Percentiles rank a stretch among this genome's conserved stretches.
These are phyloP conservation scores for Lagria hirta DNA, from an alignment of 2,888 invertebrate genomes.

Conservation along the genomic window DNA sequence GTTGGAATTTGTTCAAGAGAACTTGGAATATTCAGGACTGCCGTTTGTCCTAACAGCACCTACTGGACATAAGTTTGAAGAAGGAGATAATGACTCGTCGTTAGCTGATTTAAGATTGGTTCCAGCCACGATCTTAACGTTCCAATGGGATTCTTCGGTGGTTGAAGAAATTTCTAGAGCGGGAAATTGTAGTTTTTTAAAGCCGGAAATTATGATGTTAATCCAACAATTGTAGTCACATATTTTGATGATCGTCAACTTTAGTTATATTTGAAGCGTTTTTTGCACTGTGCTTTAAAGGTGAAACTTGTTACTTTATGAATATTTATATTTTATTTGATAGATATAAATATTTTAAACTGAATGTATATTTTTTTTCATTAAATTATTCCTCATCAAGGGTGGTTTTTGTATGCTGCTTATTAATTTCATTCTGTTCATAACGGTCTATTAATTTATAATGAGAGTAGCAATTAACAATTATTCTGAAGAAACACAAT, in stretches of 20 bases:
- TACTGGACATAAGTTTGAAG: constrained; percentile 66
- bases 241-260: constrained; percentile 6
- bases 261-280: constrained; percentile 1
- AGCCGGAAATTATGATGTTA: constrained; percentile 74
- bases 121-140: constrained; percentile 79
- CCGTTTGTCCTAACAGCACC: constrained; percentile 72
- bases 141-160: constrained; percentile 66
- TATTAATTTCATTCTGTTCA: too few relatives aligned
- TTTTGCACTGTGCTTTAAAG: constrained; percentile 11
- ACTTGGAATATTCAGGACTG: constrained; percentile 66
- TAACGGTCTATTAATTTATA: too few relatives aligned
- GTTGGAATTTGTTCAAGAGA: constrained; percentile 78
- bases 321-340: constrained; percentile 19
- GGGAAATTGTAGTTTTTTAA: constrained; percentile 67
- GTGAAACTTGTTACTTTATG: too few relatives aligned
- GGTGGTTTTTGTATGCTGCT: too few relatives aligned
- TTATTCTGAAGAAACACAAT: too few relatives aligned
- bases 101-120: constrained; percentile 78
- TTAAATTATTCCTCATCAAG: constrained; percentile 9
- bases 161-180: constrained; percentile 58
- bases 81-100: constrained; percentile 69
- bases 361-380: constrained; percentile 19
- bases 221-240: constrained; percentile 59
- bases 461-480: too few relatives aligned
- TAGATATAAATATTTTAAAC: constrained; percentile 6